Conservation (phyloP, 2,113 vertebrate genomes). For the Ptilonorhynchus violaceus region DNA sequence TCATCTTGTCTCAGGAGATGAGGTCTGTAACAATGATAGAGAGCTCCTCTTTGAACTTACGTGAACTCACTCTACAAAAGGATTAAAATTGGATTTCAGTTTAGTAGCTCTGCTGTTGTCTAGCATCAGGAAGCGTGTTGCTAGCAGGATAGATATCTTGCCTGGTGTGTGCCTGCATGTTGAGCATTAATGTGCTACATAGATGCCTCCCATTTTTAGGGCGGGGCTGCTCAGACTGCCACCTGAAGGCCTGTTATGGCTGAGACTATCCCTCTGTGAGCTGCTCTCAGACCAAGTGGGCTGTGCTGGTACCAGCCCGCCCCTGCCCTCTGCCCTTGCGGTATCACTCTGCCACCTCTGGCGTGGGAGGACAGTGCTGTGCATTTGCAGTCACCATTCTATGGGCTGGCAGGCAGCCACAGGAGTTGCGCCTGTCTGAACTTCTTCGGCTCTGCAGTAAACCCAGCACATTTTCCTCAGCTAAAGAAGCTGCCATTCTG, state of each 20-base stretch:
- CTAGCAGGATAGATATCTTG: background rate
- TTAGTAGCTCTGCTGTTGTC: background rate
- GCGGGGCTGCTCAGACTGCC: background rate
- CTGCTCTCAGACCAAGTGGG: background rate
- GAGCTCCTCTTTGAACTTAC: background rate
- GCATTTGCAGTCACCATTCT: background rate
- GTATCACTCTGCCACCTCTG: background rate
- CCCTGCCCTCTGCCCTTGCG: background rate
- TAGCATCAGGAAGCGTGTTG: background rate
- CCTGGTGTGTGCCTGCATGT: background rate
- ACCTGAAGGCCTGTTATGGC: background rate
- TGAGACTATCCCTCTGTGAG: background rate
- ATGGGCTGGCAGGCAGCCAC: background rate
- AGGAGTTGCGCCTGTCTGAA: background rate
- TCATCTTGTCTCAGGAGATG: background rate
- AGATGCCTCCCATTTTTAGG: background rate
- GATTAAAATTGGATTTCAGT: conserved; percentile 8
- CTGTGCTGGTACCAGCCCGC: background rate
- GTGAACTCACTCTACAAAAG: background rate
- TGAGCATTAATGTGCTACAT: background rate
- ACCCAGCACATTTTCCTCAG: background rate
- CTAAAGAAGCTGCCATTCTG: background rate
- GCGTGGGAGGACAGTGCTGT: background rate
- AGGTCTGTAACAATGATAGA: background rate
- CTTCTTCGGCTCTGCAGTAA: background rate